Percentiles rank a stretch among this genome's conserved stretches.
phyloP scores from a whole-genome alignment of 2,797 vertebrate species.

The Schizothorax lantsangensis region DNA sequence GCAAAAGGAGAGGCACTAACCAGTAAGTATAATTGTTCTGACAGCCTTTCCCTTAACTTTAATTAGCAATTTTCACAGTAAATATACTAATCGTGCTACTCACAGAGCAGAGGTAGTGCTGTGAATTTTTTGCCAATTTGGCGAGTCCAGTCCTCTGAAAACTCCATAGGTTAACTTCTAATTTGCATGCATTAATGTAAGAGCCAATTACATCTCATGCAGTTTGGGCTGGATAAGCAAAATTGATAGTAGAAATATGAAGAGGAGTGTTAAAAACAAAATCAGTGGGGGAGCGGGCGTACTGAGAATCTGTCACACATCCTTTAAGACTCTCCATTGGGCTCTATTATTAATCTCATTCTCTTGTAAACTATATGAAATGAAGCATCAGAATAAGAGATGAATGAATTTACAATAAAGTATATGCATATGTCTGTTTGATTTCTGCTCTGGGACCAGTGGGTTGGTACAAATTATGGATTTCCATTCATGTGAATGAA shows the following conservation, averaged over 20 bases:
- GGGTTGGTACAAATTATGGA: neutral
- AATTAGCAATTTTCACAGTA: conserved; percentile 13
- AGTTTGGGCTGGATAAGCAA: neutral
- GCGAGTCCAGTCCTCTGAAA: neutral
- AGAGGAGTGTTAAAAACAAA: neutral
- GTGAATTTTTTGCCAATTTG: neutral
- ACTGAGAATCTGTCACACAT: neutral
- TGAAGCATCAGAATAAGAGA: neutral
- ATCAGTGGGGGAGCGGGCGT: no score
- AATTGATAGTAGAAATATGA: neutral
- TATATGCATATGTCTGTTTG: neutral
- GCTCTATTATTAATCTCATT: neutral
- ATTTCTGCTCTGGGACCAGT: neutral
- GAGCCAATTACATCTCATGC: conserved; percentile 18
- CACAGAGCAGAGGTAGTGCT: neutral
- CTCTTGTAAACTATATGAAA: neutral
- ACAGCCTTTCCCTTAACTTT: neutral
- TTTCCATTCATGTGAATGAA: neutral
- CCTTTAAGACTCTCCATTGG: neutral
- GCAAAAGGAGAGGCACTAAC: neutral
- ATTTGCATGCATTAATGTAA: conserved; percentile 11
- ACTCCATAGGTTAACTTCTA: conserved; percentile 4
- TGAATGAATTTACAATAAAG: neutral
- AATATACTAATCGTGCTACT: conserved; percentile 5
- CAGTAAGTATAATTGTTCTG: neutral